Base-by-base conservation (phyloP, 2,797 vertebrate genomes). In the Chelidonichthys spinosus region DNA sequence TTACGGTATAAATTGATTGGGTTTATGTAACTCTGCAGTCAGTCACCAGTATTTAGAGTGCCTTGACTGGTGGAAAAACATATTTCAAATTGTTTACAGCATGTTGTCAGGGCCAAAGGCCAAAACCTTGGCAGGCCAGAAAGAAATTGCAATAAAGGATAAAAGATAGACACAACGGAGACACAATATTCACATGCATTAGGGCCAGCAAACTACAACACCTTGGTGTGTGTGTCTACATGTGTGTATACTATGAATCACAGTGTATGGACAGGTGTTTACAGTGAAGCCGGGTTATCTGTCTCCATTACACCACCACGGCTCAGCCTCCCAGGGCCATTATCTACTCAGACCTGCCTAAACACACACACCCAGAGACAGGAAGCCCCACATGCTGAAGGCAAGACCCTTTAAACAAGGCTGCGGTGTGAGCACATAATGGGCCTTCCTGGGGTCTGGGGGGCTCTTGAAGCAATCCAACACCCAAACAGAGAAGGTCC, bases 201-300 rank as follows among this genome's bases (percentile, higher is more conserved):
- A 93, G 88, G 25, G 90, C 89, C 84, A 83, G 90, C 92, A 93
- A 94, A 95, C 94, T 92, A 92, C 89, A 87, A 92, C 91, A 92
- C 85, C 91, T 93, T 86, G 10, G 25, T 76, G 81, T 78, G 63
- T 63, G 69, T 77, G 70, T 58, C n/a, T 78, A n/a, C 35, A 65
- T 71, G 62, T 84, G 82, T 89, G 80, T 96, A 94, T 95, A 95
- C 95, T 91, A 95, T 95, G 95, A 95, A 95, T 94, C 94, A 96
- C 88, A 93, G 92, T 88, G 94, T 92, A 93, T 90, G 93, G 92
- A 92, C 87, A 91, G 85, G 94, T 95, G 95, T 95, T 96, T 95
- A 95, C 93, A 94, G 92, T 92, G 93, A 91, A 92, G 92, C 82
- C 33, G 85, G 90, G 92, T 66, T 94, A 96, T 95, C 84, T 87